Evolutionary conservation across 2,113 vertebrate species (phyloP), one percentile per base, ranked within the genome.

Genomic region (Peromyscus maniculatus): DNA sequence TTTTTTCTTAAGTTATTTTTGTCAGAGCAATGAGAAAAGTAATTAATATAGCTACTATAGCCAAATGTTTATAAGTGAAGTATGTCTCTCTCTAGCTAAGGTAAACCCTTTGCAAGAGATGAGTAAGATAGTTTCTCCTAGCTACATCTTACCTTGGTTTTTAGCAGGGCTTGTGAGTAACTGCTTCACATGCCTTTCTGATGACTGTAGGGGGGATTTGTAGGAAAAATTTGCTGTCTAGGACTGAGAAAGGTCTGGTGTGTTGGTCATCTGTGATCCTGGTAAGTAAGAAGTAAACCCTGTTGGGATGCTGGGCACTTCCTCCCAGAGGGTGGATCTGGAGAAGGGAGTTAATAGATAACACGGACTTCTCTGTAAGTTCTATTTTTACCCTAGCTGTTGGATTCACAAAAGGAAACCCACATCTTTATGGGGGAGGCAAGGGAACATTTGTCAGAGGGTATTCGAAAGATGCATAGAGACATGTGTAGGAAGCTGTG

Each of bases 401-500:
- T 87, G 67, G 3, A 33, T 59, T 7, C 22, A 2, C 17, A 24
- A 39, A 77, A 39, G 31, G 28, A 75, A 19, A 67, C 26, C 21
- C 24, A 36, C 11, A 5, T 39, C 17, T 83, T 75, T 39, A 22
- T 46, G n/a, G 39, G 82, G 33, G 83, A 79, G 78, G 59, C 17
- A 36, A 80, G 57, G 67, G 59, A 95, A 94, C 7, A 71, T 78
- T 88, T 36, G 12, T 84, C 95, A 92, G 74, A 62, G 78, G 12
- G 31, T 57, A 66, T 83, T 82, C 87, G 66, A 91, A 78, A 89
- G 74, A 96, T 75, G 49, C 59, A 59, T 69, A 91, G 52, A 83
- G 97, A 39, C 64, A 94, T 89, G 39, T 88, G 36, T 87, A 92
- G 89, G 84, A 97, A 28, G 72, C 59, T 89, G 43, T 94, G 92